A percentile compares a stretch with the other conserved stretches of the same genome.
Evolutionary conservation across 1,140 invertebrate genomes (phyloP).

Genomic region (Procambarus clarkii): DNA sequence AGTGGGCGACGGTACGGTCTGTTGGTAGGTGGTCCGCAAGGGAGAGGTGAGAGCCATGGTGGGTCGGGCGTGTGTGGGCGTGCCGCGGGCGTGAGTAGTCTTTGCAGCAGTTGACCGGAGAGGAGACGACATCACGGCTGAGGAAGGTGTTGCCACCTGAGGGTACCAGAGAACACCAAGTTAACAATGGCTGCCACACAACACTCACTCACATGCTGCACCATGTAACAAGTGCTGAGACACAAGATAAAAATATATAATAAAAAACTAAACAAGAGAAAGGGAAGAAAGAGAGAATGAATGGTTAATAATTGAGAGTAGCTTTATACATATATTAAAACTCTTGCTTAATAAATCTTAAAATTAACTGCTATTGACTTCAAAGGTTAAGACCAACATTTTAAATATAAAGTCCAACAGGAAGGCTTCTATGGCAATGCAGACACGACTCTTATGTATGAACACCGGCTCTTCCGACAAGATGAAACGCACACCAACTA

Average conservation of each 20-base stretch:
- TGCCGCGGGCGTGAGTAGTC: not conserved
- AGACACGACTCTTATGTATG: too few species aligned
- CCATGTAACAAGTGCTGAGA: too few species aligned
- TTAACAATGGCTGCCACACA: not conserved
- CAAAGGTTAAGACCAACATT: too few species aligned
- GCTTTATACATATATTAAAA: not conserved
- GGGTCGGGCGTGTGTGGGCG: constrained; percentile 3
- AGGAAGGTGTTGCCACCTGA: constrained; percentile 37
- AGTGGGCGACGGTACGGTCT: not conserved
- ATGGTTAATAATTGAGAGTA: too few species aligned
- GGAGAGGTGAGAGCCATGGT: not conserved
- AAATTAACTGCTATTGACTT: too few species aligned
- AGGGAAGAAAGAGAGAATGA: too few species aligned
- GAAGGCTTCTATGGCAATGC: too few species aligned
- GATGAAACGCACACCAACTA: too few species aligned
- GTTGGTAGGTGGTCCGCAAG: not conserved
- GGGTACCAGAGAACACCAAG: not conserved
- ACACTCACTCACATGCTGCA: not conserved
- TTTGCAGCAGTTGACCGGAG: not conserved
- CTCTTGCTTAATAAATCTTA: too few species aligned
- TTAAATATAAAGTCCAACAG: too few species aligned
- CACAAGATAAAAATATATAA: not conserved
- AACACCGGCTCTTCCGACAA: too few species aligned
- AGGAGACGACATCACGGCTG: constrained; percentile 38
- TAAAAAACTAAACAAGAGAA: not conserved